Conservation (phyloP, 2,888 invertebrate genomes). For the Osmoderma eremita region DNA sequence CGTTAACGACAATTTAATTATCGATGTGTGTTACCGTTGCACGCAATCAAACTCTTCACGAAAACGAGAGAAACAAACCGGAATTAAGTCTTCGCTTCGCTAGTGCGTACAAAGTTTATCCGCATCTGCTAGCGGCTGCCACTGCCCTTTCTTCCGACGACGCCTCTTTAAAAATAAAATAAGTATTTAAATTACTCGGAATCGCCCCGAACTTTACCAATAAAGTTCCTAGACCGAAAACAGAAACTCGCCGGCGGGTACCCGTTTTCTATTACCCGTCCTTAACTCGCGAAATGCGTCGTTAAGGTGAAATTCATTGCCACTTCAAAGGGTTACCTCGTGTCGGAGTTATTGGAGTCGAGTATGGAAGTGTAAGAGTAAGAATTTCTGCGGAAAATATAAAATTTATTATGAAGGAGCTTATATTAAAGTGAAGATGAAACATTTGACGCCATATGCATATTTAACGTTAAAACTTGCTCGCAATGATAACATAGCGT, state of each 20-base stretch:
- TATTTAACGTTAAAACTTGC: too few species aligned
- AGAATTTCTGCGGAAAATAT: too few species aligned
- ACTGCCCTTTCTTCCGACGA: background rate
- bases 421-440: too few species aligned
- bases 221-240: constrained; percentile 28
- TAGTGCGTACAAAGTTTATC: background rate
- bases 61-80: background rate
- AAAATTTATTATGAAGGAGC: too few species aligned
- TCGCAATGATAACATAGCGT: too few species aligned
- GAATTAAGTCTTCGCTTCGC: constrained; percentile 1
- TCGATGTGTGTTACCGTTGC: background rate
- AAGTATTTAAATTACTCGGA: constrained; percentile 34
- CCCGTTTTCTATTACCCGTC: constrained; percentile 5
- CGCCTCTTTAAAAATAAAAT: constrained; percentile 12
- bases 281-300: constrained; percentile 10
- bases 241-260: constrained; percentile 5
- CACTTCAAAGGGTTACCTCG: background rate
- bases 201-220: constrained; percentile 27
- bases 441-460: too few species aligned
- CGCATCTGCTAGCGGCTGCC: background rate
- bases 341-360: too few species aligned
- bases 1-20: constrained; percentile 19
- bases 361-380: too few species aligned
- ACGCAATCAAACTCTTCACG: background rate
- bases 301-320: constrained; percentile 29